Evolutionary conservation across 2,797 vertebrate species (phyloP).

Genomic region (Heterohyrax brucei): DNA sequence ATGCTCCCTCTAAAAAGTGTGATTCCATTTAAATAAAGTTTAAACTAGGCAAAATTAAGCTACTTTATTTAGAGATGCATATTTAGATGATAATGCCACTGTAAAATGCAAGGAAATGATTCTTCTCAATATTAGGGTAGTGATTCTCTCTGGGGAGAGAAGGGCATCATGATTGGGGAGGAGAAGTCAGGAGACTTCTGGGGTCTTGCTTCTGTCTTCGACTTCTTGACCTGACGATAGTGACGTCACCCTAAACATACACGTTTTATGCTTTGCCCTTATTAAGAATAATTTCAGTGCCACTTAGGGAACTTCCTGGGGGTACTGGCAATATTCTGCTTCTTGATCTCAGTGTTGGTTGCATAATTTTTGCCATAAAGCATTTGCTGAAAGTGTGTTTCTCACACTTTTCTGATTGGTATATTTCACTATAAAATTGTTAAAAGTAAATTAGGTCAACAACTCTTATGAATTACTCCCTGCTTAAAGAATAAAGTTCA

Average conservation of each 20-base stretch:
- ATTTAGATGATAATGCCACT: neutral
- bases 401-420: slow-evolving; percentile 15
- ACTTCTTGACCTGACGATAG: slow-evolving; percentile 14
- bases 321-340: slow-evolving; percentile 2
- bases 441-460: slow-evolving; percentile 38
- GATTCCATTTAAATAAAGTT: slow-evolving; percentile 40
- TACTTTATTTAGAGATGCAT: neutral
- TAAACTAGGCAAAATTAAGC: slow-evolving; percentile 41
- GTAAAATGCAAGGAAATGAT: slow-evolving; percentile 21
- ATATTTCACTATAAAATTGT: slow-evolving; percentile 45
- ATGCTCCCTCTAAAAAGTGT: neutral
- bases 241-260: neutral
- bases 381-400: slow-evolving; percentile 50
- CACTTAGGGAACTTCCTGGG: neutral
- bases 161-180: neutral
- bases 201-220: neutral
- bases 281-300: neutral
- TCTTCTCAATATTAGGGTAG: neutral
- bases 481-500: slow-evolving; percentile 52
- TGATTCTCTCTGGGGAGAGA: neutral
- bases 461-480: slow-evolving; percentile 51
- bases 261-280: slow-evolving; percentile 19
- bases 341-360: neutral
- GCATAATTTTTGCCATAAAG: slow-evolving; percentile 23
- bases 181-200: slow-evolving; percentile 23